Evolutionary conservation across 2,888 invertebrate species (phyloP).

Genomic region (Orthonychiurus folsomi): DNA sequence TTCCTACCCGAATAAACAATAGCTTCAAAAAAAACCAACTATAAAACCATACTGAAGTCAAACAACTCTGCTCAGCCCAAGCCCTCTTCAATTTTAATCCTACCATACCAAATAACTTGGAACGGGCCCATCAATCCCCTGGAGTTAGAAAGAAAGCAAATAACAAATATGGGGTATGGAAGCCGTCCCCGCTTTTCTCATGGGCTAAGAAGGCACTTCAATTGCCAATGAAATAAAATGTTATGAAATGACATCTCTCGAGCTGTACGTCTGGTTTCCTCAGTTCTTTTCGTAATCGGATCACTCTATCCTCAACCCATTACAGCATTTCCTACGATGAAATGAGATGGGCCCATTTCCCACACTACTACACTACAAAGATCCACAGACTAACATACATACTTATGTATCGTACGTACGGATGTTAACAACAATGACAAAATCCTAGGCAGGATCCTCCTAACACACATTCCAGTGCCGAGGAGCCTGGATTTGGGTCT

Average conservation of each 20-base stretch:
- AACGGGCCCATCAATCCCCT: too few species aligned
- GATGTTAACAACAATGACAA: not conserved
- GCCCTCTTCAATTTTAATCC: too few species aligned
- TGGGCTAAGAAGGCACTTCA: not conserved
- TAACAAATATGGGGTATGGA: too few species aligned
- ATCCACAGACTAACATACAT: too few species aligned
- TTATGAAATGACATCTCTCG: not conserved
- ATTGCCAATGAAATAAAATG: slow-evolving; percentile 1
- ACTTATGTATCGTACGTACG: too few species aligned
- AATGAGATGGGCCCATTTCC: not conserved
- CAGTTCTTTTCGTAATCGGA: not conserved
- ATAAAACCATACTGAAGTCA: too few species aligned
- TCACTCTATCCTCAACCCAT: not conserved
- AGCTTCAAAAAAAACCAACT: too few species aligned
- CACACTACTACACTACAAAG: not conserved
- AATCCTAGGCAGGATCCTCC: not conserved
- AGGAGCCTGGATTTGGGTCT: too few species aligned
- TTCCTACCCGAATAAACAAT: too few species aligned
- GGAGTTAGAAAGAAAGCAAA: too few species aligned
- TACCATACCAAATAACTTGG: too few species aligned
- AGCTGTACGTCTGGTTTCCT: not conserved
- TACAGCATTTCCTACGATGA: not conserved
- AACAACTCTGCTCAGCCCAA: too few species aligned
- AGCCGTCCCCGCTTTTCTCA: not conserved
- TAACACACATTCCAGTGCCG: not conserved